phyloP scores from a whole-genome alignment of 2,113 vertebrate species.

The Crotalus viridis region DNA sequence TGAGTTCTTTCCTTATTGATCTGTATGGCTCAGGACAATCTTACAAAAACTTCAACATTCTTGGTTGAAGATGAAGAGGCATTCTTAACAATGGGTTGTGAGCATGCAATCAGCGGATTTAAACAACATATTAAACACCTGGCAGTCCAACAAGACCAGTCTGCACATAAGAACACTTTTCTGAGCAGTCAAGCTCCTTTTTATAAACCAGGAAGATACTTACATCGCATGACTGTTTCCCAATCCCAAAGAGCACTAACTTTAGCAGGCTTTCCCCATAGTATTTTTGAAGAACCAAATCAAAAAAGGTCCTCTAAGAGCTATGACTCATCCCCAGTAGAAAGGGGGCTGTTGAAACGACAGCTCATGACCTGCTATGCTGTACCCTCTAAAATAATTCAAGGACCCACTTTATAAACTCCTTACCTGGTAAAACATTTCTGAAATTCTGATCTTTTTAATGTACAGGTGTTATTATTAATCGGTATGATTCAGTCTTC shows the following conservation, averaged over 20 bases:
- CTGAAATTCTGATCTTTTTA: background rate
- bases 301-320: background rate
- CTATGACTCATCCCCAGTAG: background rate
- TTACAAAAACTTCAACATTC: background rate
- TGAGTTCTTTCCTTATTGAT: background rate
- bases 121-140: background rate
- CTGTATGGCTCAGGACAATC: background rate
- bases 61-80: background rate
- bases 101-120: background rate
- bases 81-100: background rate
- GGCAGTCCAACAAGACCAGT: background rate
- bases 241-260: background rate
- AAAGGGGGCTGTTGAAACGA: background rate
- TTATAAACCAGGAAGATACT: background rate
- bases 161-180: background rate
- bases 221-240: background rate
- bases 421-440: background rate
- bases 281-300: background rate
- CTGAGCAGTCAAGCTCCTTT: background rate
- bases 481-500: background rate
- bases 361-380: background rate
- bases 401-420: background rate
- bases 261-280: background rate
- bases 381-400: background rate
- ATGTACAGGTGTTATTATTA: background rate